Evolutionary conservation across 2,113 vertebrate genomes (phyloP), one percentile per base, ranked within the genome.

Genomic region (Condylura cristata): DNA sequence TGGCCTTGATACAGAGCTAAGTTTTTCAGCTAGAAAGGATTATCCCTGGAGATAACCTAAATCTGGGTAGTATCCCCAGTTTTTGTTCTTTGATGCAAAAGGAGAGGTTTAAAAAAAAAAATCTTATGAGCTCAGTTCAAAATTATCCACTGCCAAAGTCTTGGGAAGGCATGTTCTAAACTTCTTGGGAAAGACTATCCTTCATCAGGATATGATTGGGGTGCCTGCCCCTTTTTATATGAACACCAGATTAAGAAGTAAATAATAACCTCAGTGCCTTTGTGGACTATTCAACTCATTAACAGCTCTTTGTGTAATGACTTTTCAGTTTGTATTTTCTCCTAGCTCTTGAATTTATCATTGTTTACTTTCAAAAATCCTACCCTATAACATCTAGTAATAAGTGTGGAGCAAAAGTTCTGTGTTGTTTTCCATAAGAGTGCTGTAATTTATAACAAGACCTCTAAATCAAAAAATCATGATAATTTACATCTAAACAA

Each of bases 271-370:
- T 51, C 39, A 5, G 5, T 8, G 26, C n/a, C 20, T 9, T 39
- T 72, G 17, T 61, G 79, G 61, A 91, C 63, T 92, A 0, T 88
- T 76, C 82, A 58, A 0, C 46, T 86, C 86, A 24, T 20, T 18
- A 84, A 30, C 63, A 61, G 34, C 78, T 83, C n/a, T 91, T 94
- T 61, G 3, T 87, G 1, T 87, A 87, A 90, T 90, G 75, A n/a
- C 34, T 28, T 93, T 92, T 83, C 34, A 32, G 71, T 90, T 91
- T 95, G 61, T 81, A 4, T 86, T 96, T 96, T 26, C 60, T 92
- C 39, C 32, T 22, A 24, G 28, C 84, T 92, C 76, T 85, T 71
- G 60, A 76, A 46, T 81, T 87, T 87, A 82, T 61, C 60, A 20
- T 56, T 82, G 32, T 83, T 94, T 92, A 66, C 76, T 95, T 92